Evolutionary conservation across 2,888 invertebrate species (phyloP), one percentile per base, ranked within the genome.

Genomic region (Anarsia innoxiella): DNA sequence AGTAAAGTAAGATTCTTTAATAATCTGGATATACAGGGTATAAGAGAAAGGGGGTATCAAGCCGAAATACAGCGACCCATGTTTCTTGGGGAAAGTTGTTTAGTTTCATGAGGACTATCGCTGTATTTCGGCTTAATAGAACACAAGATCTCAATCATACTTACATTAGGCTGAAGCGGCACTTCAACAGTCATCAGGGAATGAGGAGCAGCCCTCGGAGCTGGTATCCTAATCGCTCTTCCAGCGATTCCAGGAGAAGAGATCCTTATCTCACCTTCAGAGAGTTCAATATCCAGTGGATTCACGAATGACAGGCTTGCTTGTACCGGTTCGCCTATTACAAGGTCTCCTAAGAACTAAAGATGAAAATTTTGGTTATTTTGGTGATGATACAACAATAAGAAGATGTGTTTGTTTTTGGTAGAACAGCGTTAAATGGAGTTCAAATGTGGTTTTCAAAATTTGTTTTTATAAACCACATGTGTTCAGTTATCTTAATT

Each of bases 221-320:
- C 87, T 0, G 84, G 64, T 8, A 90, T 56, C 1, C 84, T 77
- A 5, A 83, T 41, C 41, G 88, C 88, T 43, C 89, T 87, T 35
- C 88, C 87, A 0, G 83, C 71, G 6, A 92, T 74, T 2, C 91
- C 91, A 0, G 91, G 88, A 1, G 92, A 92, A 40, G 91, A 90
- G 47, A 93, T 78, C 29, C 88, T 87, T 65, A 93, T 90, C 59
- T 88, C 88, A 60, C 93, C 92, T 5, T 88, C 80, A 0, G 91
- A 90, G 31, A 94, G 72, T 0, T 64, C 48, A 11, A 72, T 82
- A 38, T 89, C 87, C 48, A 94, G 65, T 0, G 94, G 94, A 73
- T 94, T 94, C 31, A 72, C 80, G 58, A 94, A 91, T 2, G 88
- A 86, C 10, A 92, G 74, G 1, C 77, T 78, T 0, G 89, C 86